Conservation (phyloP, 2,113 vertebrate species). For the Sander lucioperca region DNA sequence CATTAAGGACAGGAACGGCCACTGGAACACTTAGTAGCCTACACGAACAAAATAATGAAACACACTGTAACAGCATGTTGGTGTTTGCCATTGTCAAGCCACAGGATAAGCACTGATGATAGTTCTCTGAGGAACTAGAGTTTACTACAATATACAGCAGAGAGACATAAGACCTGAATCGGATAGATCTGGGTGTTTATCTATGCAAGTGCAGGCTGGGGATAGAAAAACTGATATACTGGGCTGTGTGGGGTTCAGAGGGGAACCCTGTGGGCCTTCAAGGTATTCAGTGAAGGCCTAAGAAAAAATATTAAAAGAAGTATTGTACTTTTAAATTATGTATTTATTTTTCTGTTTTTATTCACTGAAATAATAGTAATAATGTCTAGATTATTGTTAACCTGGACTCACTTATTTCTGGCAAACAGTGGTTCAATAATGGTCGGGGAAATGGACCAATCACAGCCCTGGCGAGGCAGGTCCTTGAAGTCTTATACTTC, state of each 20-base stretch:
- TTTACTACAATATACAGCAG: slow-evolving; percentile 47
- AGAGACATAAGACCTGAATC: slow-evolving; percentile 15
- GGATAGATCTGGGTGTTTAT: slow-evolving; percentile 26
- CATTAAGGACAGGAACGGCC: slow-evolving; percentile 33
- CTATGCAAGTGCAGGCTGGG: slow-evolving; percentile 1
- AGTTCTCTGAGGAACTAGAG: slow-evolving; percentile 10
- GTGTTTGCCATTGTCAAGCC: slow-evolving; percentile 13
- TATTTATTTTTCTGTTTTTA: too few relatives aligned
- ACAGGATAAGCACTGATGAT: slow-evolving; percentile 18
- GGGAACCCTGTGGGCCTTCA: too few relatives aligned
- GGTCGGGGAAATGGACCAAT: too few relatives aligned
- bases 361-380: too few relatives aligned
- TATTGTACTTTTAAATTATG: too few relatives aligned
- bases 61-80: neutral
- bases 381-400: too few relatives aligned
- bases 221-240: slow-evolving; percentile 29
- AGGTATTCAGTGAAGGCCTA: too few relatives aligned
- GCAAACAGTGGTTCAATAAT: too few relatives aligned
- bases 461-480: too few relatives aligned
- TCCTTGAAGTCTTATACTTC: too few relatives aligned
- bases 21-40: slow-evolving; percentile 11
- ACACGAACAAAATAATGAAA: slow-evolving; percentile 6
- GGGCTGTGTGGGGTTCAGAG: neutral
- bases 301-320: too few relatives aligned
- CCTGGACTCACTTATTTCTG: too few relatives aligned